Base-by-base conservation (phyloP, 2,888 invertebrate genomes). In the Podabrus alpinus region DNA sequence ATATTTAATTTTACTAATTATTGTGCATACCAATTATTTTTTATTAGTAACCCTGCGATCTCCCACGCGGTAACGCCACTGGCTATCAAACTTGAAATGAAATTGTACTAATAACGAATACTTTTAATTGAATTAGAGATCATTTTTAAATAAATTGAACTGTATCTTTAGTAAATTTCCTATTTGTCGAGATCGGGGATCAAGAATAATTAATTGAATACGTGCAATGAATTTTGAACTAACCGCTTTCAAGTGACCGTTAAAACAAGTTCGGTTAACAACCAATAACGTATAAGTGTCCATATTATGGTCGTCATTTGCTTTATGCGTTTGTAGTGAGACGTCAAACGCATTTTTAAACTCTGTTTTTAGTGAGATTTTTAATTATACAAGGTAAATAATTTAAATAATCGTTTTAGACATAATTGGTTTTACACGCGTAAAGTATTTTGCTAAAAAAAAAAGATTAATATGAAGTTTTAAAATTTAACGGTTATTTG, bases 211-310 rank as follows among this genome's bases (percentile, higher is more conserved):
- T 45, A n/a, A 64, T 64, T 15, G 0, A 13, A 13, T 13, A 0
- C 5, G 19, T 1, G 17, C 17, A n/a, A 13, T 0, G n/a, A n/a
- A 45, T 7, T 64, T 64, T 64, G n/a, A 64, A 64, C 21, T 19
- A 73, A 9, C 68, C 73, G 62, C 77, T 15, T 21, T 15, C n/a
- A 59, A 68, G 45, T 15, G 59, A 61, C 77, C 72, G 77, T 77
- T 75, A 24, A 73, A 68, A 21, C n/a, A 45, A 45, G 45, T 45
- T 45, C 45, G 45, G 45, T 45, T 45, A 45, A 45, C n/a, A 45
- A n/a, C 73, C 66, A 69, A 64, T 25, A 66, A 66, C 15, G 66
- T 17, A 3, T 5, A 15, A 19, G 59, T 61, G n/a, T 25, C 21
- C 16, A 59, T 15, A 66, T 19, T 45, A 62, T 66, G 66, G 60